phyloP scores from a whole-genome alignment of 2,797 vertebrate genomes.

The Rachycentron canadum region DNA sequence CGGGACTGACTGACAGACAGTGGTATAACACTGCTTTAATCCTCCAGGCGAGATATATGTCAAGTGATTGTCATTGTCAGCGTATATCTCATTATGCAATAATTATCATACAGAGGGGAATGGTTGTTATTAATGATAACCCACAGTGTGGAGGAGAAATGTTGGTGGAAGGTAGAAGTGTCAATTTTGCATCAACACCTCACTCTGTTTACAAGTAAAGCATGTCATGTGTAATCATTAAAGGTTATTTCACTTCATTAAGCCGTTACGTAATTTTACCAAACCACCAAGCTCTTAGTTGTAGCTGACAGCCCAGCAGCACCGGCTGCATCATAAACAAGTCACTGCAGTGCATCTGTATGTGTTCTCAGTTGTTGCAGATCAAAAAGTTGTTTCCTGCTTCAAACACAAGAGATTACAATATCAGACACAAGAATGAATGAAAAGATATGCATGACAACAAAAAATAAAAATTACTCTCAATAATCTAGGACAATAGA shows the following conservation, averaged over 20 bases:
- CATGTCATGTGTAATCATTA: slow-evolving; percentile 33
- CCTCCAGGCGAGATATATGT: slow-evolving; percentile 55
- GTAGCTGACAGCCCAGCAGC: slow-evolving; percentile 23
- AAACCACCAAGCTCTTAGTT: slow-evolving; percentile 24
- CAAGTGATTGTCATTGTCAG: slow-evolving; percentile 62
- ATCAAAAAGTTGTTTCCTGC: slow-evolving; percentile 9
- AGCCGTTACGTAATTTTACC: slow-evolving; percentile 28
- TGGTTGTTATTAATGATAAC: slow-evolving; percentile 53
- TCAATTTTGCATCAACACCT: slow-evolving; percentile 43
- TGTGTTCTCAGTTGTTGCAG: not conserved
- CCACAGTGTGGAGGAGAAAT: slow-evolving; percentile 17
- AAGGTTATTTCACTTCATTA: slow-evolving; percentile 37
- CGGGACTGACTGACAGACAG: slow-evolving; percentile 52
- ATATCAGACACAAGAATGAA: not conserved
- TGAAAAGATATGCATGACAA: no score
- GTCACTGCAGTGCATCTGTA: slow-evolving; percentile 13
- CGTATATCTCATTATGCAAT: slow-evolving; percentile 64
- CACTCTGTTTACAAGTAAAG: slow-evolving; percentile 51
- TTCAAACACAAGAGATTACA: not conserved
- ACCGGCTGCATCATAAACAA: not conserved
- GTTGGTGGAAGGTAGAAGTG: slow-evolving; percentile 32
- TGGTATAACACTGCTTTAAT: slow-evolving; percentile 68
- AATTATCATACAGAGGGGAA: slow-evolving; percentile 53
- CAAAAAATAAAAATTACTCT: no score
- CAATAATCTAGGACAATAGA: no score